Evolutionary conservation across 2,888 invertebrate genomes (phyloP), one percentile per base, ranked within the genome.

Genomic region (Masnerella sp.): DNA sequence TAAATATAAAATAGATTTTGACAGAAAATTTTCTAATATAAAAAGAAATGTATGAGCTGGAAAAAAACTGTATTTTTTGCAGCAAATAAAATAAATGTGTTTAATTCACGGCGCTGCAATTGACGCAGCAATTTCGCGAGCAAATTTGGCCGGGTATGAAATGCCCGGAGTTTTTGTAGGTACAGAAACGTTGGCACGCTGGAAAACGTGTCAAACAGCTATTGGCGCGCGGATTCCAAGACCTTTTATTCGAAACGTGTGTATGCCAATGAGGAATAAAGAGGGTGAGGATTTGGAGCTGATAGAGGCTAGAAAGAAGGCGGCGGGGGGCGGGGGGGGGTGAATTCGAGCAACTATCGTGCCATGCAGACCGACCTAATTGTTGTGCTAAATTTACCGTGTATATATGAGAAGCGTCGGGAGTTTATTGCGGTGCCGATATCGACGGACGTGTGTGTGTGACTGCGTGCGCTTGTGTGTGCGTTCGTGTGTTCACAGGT

Each of bases 331-430:
- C 2, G 40, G 36, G 8, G 47, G 15, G 42, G n/a, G 30, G 17
- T 51, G 40, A 32, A 65, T 65, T 47, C 51, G 47, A 65, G 56
- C 47, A 38, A n/a, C n/a, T 72, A 72, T 75, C 70, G 54, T 70
- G 67, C 72, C 64, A 51, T 47, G 52, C 71, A 71, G 71, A 67
- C 51, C 78, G 76, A 78, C 75, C 78, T 78, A 78, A 78, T 77
- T 78, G 76, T 78, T 75, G 72, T 68, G 78, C 76, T 78, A 77
- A 78, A 78, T 75, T 77, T 76, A 78, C 74, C 72, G 52, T 49
- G 70, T 71, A 68, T 65, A 56, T 67, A 47, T 58, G 59, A 64
- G 64, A 59, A 52, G 43, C n/a, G 56, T 36, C 22, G 56, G 15
- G 45, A 42, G 69, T 61, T 68, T 73, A 25, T 62, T 64, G 68